phyloP scores from a whole-genome alignment of 2,113 vertebrate species.

The Todiramphus saurophagus region DNA sequence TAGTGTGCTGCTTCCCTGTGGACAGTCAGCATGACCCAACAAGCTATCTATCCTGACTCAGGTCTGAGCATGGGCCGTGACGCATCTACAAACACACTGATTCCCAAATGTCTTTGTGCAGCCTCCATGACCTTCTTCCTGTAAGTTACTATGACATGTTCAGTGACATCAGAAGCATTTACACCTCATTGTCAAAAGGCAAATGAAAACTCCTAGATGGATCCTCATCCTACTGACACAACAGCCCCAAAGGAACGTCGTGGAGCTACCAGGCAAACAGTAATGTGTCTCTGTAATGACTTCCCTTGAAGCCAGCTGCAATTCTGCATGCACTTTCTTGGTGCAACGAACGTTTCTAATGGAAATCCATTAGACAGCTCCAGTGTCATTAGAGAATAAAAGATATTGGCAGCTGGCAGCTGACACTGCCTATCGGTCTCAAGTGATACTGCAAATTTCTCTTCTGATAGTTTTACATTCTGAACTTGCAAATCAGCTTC shows the following conservation, averaged over 20 bases:
- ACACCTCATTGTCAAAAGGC: neutral
- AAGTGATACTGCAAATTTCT: neutral
- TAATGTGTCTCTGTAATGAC: neutral
- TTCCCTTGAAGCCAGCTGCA: neutral
- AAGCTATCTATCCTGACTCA: neutral
- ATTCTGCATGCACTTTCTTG: neutral
- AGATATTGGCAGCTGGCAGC: neutral
- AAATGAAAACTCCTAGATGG: neutral
- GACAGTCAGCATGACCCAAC: neutral
- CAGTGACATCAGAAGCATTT: neutral
- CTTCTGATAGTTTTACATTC: neutral
- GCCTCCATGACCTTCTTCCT: neutral
- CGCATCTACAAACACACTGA: neutral
- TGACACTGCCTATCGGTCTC: neutral
- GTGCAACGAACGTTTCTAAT: neutral
- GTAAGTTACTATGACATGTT: neutral
- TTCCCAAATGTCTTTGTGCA: neutral
- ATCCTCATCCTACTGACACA: neutral
- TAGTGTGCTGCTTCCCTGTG: neutral
- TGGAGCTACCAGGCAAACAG: neutral
- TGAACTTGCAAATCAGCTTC: neutral
- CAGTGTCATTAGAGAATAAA: neutral
- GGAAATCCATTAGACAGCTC: neutral
- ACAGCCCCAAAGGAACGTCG: neutral
- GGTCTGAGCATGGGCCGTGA: neutral